Evolutionary conservation across 2,113 vertebrate species (phyloP), one percentile per base, ranked within the genome.

Genomic region (Anolis carolinensis): DNA sequence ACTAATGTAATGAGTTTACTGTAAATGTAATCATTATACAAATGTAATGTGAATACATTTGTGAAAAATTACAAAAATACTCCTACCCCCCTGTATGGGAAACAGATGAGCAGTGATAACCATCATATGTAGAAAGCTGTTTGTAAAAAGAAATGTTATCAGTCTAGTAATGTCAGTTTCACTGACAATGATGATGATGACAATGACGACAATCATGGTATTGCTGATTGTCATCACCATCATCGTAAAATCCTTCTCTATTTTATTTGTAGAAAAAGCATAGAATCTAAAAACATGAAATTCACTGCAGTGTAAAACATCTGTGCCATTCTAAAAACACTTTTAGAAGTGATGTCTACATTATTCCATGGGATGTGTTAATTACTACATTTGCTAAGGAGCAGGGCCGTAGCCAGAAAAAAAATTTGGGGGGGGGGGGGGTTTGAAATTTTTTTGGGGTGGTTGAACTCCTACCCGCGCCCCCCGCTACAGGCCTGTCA

Each of bases 21-120:
- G 39, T 44, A 44, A 44, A 44, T 44, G 52, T 55, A 55, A 55
- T 55, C 2, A 55, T 25, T 7, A 23, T 71, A 62, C 50, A 1
- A 32, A 81, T 55, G 30, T 72, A 63, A 5, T 73, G 20, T 30
- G 62, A 59, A 23, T 63, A 68, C 27, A 80, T 86, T 72, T 78
- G 62, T n/a, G 62, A n/a, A 73, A 80, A 86, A 68, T 73, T 72
- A 5, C 36, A 86, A 86, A 73, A 65, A 2, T 39, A 39, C 27
- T 63, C 27, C 9, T 50, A 48, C 7, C 27, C 39, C 30, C 23
- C 67, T 65, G 14, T 36, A 50, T 71, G 63, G 39, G 62, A 71
- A 70, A 44, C 21, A 3, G 68, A 25, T 79, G 36, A 77, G 7
- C 74, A 70, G 13, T 59, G 63, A 55, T 77, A 78, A 50, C 52